Evolutionary conservation across 2,888 invertebrate genomes (phyloP).

Genomic region (Drosophila limbata): DNA sequence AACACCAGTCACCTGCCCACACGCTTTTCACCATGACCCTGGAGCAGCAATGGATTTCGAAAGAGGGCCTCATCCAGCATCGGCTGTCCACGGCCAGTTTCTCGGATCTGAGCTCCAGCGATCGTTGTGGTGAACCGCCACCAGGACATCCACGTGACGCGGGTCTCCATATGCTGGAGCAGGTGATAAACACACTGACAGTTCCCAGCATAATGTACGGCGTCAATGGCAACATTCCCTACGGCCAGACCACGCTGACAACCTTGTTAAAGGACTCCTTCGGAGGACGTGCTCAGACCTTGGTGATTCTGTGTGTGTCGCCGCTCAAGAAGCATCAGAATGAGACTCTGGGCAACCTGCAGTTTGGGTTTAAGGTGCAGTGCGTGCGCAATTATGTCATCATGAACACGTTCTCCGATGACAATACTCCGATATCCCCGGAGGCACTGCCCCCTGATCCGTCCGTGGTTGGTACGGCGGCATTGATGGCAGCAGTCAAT

Average conservation of each 20-base stretch:
- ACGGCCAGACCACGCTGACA: constrained; percentile 89
- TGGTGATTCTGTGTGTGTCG: constrained; percentile 91
- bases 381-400: constrained; percentile 90
- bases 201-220: constrained; percentile 84
- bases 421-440: constrained; percentile 87
- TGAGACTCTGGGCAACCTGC: constrained; percentile 90
- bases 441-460: constrained; percentile 54
- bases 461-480: constrained; percentile 49
- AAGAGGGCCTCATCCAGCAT: constrained; percentile 89
- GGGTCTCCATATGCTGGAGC: constrained; percentile 89
- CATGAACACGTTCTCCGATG: constrained; percentile 89
- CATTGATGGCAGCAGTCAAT: constrained; percentile 37
- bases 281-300: constrained; percentile 91
- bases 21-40: constrained; percentile 90
- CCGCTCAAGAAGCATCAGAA: constrained; percentile 89
- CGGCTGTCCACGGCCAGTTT: constrained; percentile 91
- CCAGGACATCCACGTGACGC: constrained; percentile 87
- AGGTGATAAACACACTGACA: constrained; percentile 88
- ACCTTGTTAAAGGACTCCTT: constrained; percentile 91
- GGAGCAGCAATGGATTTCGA: constrained; percentile 90
- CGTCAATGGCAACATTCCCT: constrained; percentile 83
- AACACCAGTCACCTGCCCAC: constrained; percentile 85
- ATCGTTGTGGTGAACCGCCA: constrained; percentile 86
- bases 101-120: constrained; percentile 88
- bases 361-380: constrained; percentile 89